Evolutionary conservation across 1,140 invertebrate species (phyloP).

Genomic region (Drosophila azteca): DNA sequence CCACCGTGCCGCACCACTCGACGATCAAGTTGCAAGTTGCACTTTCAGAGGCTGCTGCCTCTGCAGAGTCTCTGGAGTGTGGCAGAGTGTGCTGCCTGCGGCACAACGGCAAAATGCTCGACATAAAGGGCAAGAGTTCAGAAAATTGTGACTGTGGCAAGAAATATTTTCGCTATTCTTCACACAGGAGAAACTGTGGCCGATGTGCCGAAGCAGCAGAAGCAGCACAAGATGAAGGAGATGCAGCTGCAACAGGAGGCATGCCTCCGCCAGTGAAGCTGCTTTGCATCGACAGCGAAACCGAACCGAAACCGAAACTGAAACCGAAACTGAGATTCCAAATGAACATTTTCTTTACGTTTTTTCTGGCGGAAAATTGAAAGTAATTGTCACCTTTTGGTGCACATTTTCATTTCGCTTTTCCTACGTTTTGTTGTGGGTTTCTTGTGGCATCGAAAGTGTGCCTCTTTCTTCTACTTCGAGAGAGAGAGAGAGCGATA

Average conservation of each 20-base stretch:
- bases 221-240: slow-evolving; percentile 13
- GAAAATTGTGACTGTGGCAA: slow-evolving; percentile 74
- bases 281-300: slow-evolving; percentile 38
- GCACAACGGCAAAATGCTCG: slow-evolving; percentile 62
- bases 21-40: slow-evolving; percentile 78
- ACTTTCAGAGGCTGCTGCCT: slow-evolving; percentile 59
- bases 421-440: slow-evolving; percentile 7
- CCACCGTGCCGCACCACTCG: slow-evolving; percentile 14
- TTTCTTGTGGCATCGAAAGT: slow-evolving; percentile 49
- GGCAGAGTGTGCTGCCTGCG: slow-evolving; percentile 61
- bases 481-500: background rate
- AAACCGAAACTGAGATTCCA: slow-evolving; percentile 22
- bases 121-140: slow-evolving; percentile 82
- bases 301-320: slow-evolving; percentile 21
- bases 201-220: slow-evolving; percentile 17
- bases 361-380: slow-evolving; percentile 60
- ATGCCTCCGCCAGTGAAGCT: slow-evolving; percentile 21
- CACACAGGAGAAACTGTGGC: slow-evolving; percentile 65
- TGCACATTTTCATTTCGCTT: slow-evolving; percentile 47
- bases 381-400: slow-evolving; percentile 78
- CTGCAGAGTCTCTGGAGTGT: slow-evolving; percentile 24
- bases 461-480: slow-evolving; percentile 17
- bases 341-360: slow-evolving; percentile 29
- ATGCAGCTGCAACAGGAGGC: slow-evolving; percentile 19
- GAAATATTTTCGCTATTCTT: slow-evolving; percentile 55